A percentile compares a stretch with the other conserved stretches of the same genome.
These are phyloP conservation scores for Eptesicus fuscus DNA, from an alignment of 2,113 vertebrate genomes.

Conservation along the genomic window DNA sequence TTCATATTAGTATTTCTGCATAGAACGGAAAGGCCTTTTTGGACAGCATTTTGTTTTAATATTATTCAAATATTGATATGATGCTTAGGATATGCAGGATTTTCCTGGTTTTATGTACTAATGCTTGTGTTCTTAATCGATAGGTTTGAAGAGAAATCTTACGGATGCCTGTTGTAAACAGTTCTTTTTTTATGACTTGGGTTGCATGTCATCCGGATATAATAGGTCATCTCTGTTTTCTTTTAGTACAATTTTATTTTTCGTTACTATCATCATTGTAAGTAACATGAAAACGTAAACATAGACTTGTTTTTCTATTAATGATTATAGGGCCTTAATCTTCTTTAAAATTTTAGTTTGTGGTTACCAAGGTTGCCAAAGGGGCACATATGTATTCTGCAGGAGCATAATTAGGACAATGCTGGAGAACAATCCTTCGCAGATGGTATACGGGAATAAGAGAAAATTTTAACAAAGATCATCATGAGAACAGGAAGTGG, in stretches of 20 bases:
- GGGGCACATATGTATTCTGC: slow-evolving; percentile 34
- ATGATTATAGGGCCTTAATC: background rate
- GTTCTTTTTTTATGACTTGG: background rate
- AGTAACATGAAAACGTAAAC: slow-evolving; percentile 39
- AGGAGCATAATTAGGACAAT: slow-evolving; percentile 35
- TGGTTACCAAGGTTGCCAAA: background rate
- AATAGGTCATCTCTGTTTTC: background rate
- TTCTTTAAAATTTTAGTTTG: background rate
- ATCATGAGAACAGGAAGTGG: slow-evolving; percentile 44
- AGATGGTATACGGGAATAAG: slow-evolving; percentile 47
- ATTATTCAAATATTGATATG: background rate
- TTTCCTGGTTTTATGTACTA: background rate
- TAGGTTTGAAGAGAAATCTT: background rate
- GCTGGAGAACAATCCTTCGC: slow-evolving; percentile 29
- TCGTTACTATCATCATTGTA: background rate
- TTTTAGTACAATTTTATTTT: background rate
- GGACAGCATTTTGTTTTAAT: slow-evolving; percentile 3
- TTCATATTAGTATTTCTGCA: background rate
- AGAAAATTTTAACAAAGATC: slow-evolving; percentile 44
- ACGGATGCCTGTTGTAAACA: background rate
- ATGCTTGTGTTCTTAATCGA: background rate
- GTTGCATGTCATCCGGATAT: background rate
- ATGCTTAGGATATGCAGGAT: background rate
- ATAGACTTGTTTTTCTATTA: background rate
- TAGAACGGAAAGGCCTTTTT: background rate